These are phyloP conservation scores for Recurvirostra avosetta DNA, from an alignment of 2,113 vertebrate genomes.

Conservation along the genomic window DNA sequence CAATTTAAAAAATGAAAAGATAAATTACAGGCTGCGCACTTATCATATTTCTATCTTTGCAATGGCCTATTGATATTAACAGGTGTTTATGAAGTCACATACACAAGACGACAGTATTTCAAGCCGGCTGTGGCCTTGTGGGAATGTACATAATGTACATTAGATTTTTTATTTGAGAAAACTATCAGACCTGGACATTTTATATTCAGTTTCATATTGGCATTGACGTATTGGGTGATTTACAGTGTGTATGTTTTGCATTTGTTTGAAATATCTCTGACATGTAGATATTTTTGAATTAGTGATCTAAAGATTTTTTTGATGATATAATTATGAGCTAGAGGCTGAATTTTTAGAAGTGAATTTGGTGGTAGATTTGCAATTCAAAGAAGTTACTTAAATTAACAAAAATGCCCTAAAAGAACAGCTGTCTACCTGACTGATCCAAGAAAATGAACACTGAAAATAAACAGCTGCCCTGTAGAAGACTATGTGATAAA, in stretches of 20 bases:
- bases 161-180: not conserved
- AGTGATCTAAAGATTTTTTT: constrained; percentile 62
- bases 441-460: constrained; percentile 61
- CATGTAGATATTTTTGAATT: constrained; percentile 57
- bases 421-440: constrained; percentile 65
- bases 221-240: constrained; percentile 39
- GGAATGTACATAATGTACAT: not conserved
- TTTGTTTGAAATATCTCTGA: constrained; percentile 59
- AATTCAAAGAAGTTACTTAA: constrained; percentile 64
- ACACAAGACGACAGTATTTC: not conserved
- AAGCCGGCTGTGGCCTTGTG: not conserved
- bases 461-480: constrained; percentile 67
- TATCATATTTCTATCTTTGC: not conserved
- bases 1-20: not conserved
- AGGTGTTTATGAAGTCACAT: not conserved
- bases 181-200: not conserved
- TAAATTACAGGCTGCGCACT: not conserved
- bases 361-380: constrained; percentile 57
- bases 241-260: constrained; percentile 11
- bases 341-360: constrained; percentile 58
- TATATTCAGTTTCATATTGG: constrained; percentile 7
- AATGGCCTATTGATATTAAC: not conserved
- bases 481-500: constrained; percentile 53
- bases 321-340: constrained; percentile 63
- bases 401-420: constrained; percentile 65